A percentile compares a stretch with the other conserved stretches of the same genome.
Evolutionary conservation across 2,113 vertebrate genomes (phyloP).

Genomic region (Pagrus major): DNA sequence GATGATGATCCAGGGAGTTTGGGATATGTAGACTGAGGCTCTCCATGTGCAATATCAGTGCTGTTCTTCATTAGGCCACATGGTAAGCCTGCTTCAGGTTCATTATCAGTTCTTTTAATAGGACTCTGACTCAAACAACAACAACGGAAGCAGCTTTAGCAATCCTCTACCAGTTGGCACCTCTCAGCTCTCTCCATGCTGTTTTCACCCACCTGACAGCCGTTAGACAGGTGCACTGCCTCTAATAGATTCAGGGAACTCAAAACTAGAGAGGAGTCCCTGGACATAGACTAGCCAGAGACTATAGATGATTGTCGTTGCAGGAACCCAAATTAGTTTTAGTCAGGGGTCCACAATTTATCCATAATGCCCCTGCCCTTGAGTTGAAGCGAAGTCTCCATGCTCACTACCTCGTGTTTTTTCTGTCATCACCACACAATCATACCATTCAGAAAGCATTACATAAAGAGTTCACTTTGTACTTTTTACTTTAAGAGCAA

Average conservation of each 20-base stretch:
- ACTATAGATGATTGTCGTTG: constrained; percentile 17
- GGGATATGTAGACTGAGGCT: neutral
- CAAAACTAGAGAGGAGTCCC: neutral
- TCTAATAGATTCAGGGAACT: neutral
- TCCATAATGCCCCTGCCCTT: neutral
- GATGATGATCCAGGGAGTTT: neutral
- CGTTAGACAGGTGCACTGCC: neutral
- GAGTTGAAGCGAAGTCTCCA: neutral
- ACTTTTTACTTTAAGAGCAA: constrained; percentile 16
- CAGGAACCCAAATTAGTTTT: neutral
- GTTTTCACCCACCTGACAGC: neutral
- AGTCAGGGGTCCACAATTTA: neutral
- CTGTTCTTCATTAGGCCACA: neutral
- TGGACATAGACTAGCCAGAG: constrained; percentile 2
- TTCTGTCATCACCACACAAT: constrained; percentile 3
- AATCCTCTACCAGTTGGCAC: neutral
- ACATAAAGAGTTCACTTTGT: constrained; percentile 18
- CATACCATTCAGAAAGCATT: constrained; percentile 3
- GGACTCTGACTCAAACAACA: neutral
- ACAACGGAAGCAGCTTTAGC: neutral
- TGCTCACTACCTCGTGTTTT: neutral
- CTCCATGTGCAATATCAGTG: neutral
- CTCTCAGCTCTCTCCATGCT: neutral
- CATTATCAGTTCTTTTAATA: neutral
- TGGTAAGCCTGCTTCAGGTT: neutral